Percentiles rank a stretch among this genome's conserved stretches.
phyloP scores from a whole-genome alignment of 1,140 invertebrate species.

The Mamestra configurata region DNA sequence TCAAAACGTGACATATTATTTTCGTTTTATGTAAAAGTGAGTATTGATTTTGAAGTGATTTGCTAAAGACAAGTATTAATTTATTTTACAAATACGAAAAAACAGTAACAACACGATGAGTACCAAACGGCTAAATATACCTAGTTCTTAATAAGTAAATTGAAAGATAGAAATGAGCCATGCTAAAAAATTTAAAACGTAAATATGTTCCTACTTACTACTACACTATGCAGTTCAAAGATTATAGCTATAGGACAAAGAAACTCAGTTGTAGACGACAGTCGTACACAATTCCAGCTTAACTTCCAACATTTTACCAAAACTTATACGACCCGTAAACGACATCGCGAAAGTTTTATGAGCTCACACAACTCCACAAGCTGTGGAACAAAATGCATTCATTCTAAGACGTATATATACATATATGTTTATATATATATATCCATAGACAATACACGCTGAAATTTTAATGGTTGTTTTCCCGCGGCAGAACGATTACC shows the following conservation, averaged over 20 bases:
- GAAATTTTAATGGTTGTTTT: too few relatives aligned
- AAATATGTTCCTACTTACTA: too few relatives aligned
- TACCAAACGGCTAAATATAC: too few relatives aligned
- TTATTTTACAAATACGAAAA: too few relatives aligned
- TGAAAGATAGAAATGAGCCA: background rate
- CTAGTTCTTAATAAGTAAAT: too few relatives aligned
- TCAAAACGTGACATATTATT: background rate
- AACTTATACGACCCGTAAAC: slow-evolving; percentile 3
- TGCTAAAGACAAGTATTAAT: background rate
- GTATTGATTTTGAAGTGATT: background rate
- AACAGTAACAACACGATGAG: too few relatives aligned
- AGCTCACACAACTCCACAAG: background rate
- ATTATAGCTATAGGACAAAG: too few relatives aligned
- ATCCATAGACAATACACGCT: background rate
- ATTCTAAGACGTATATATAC: too few relatives aligned
- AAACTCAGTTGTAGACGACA: background rate
- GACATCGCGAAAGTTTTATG: slow-evolving; percentile 29
- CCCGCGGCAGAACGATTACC: too few relatives aligned
- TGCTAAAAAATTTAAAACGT: too few relatives aligned
- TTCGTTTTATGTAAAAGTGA: background rate
- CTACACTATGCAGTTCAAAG: background rate
- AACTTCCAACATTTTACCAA: background rate
- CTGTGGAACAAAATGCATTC: background rate
- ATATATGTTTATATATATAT: too few relatives aligned
- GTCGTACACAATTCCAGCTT: background rate